Percentiles rank a stretch among this genome's conserved stretches.
These are phyloP conservation scores for Leptodon cayanensis DNA, from an alignment of 2,797 vertebrate genomes.

Conservation along the genomic window DNA sequence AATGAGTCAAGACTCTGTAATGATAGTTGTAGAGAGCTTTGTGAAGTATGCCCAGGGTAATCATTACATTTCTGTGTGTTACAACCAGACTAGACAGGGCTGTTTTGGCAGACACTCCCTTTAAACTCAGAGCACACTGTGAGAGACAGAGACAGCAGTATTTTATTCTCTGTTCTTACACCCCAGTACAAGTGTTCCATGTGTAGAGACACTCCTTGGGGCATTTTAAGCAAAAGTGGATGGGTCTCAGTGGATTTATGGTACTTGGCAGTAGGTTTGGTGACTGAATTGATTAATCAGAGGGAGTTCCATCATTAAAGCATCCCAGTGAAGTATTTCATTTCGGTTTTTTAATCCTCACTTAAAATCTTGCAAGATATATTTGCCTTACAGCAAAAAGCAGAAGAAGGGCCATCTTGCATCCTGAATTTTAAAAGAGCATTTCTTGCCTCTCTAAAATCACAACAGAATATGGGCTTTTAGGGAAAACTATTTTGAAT, in stretches of 20 bases:
- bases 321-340: background rate
- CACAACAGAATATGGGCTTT: background rate
- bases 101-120: constrained; percentile 18
- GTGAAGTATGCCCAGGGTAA: constrained; percentile 27
- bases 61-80: constrained; percentile 12
- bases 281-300: constrained; percentile 3
- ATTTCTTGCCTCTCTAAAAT: background rate
- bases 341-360: background rate
- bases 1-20: constrained; percentile 49
- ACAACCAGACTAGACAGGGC: constrained; percentile 11
- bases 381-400: background rate
- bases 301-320: background rate
- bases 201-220: background rate
- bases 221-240: background rate
- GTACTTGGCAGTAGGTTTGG: background rate
- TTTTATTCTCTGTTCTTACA: constrained; percentile 38
- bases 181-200: background rate
- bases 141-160: background rate
- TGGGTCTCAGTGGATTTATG: background rate
- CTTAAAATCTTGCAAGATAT: background rate
- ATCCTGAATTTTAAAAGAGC: background rate
- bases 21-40: background rate
- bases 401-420: background rate
- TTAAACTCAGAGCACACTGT: background rate
- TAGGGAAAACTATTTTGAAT: background rate